Evolutionary conservation across 2,888 invertebrate genomes (phyloP), one percentile per base, ranked within the genome.

Genomic region (Subacronicta megacephala): DNA sequence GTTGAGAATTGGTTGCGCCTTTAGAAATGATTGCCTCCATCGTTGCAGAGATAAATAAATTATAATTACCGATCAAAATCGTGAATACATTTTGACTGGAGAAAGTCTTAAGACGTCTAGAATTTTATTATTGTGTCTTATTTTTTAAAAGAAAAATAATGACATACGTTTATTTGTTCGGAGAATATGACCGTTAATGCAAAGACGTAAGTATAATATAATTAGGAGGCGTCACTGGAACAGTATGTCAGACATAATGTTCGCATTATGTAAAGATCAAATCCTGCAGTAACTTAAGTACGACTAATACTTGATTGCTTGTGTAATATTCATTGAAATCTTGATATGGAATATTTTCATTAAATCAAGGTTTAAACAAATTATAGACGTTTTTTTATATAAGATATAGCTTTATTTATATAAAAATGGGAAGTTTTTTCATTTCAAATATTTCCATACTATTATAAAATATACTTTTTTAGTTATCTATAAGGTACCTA

Each of bases 61-160:
- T 37, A 26, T 61, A 53, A 61, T 53, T 49, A 47, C 44, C 18
- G 44, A 61, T 37, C 33, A 41, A 42, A 67, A 67, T 67, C 20
- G 20, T 47, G 36, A 68, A 61, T 29, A 17, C 10, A 13, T 13
- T n/a, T n/a, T 2, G 15, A 35, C 44, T 20, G 20, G 45, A 43
- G 51, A 51, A 50, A 59, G 29, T 63, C 23, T 13, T 29, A 31
- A 17, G 23, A 60, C 7, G 23, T 26, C 16, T 2, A 45, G 10
- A 43, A 29, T 23, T 23, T 18, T 23, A 1, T 23, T n/a, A n/a
- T n/a, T n/a, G n/a, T n/a, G n/a, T n/a, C n/a, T n/a, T n/a, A n/a
- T n/a, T 20, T 20, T 6, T 6, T 6, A 20, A 20, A 6, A 20
- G 1, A 20, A 6, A 20, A 20, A 20, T 1, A 20, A 1, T 4